phyloP scores from a whole-genome alignment of 2,888 invertebrate species.

The Tipula unca region DNA sequence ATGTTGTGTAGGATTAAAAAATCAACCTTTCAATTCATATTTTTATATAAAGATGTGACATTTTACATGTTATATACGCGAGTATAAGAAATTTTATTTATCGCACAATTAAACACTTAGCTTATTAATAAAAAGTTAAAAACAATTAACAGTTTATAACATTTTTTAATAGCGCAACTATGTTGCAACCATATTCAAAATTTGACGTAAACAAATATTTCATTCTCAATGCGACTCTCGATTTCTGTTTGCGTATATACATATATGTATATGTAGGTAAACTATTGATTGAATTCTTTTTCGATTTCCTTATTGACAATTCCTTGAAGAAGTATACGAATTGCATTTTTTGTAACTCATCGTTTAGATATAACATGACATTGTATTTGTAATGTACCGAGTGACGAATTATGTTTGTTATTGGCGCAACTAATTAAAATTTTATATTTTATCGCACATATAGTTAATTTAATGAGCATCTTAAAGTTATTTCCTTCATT shows the following conservation, averaged over 20 bases:
- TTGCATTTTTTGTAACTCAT: background rate
- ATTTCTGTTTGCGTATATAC: background rate
- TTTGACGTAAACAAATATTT: background rate
- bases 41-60: no score
- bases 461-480: background rate
- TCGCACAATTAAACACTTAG: background rate
- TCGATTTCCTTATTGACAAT: background rate
- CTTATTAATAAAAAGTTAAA: background rate
- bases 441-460: background rate
- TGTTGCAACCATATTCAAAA: background rate
- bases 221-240: background rate
- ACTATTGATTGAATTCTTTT: background rate
- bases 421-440: background rate
- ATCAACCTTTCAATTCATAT: no score
- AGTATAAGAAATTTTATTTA: background rate
- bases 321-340: background rate
- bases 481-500: background rate
- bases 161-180: background rate
- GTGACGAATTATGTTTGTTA: background rate
- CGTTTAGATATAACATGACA: no score
- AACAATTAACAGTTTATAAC: background rate
- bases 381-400: background rate
- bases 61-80: no score
- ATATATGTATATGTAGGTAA: no score
- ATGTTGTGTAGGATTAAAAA: background rate